Percentiles rank a stretch among this genome's conserved stretches.
Evolutionary conservation across 2,888 invertebrate species (phyloP).

Genomic region (Nemotelus pantherinus): DNA sequence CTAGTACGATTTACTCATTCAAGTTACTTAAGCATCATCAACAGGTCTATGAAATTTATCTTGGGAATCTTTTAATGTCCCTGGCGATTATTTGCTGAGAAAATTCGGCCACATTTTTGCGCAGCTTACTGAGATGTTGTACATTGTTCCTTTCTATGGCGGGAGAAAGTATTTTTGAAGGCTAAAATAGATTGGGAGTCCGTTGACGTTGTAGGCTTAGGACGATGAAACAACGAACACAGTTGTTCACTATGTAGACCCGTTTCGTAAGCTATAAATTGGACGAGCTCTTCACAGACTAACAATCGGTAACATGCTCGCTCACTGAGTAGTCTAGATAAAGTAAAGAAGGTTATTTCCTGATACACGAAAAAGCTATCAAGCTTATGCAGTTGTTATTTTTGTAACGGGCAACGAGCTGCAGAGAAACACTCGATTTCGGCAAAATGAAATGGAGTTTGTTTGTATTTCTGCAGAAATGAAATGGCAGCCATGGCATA

Average conservation of each 20-base stretch:
- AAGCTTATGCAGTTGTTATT: conserved; percentile 43
- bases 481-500: neutral
- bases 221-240: too few species aligned
- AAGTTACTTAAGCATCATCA: too few species aligned
- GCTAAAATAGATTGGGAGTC: too few species aligned
- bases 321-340: neutral
- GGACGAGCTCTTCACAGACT: neutral
- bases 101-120: too few species aligned
- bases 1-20: too few species aligned
- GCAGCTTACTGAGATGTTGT: too few species aligned
- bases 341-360: conserved; percentile 40
- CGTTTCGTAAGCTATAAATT: neutral
- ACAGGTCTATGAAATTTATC: too few species aligned
- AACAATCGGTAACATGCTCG: conserved; percentile 4
- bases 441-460: neutral
- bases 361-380: conserved; percentile 42
- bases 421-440: neutral
- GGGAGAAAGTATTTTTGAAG: too few species aligned
- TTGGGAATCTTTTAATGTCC: neutral
- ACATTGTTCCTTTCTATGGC: too few species aligned
- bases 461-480: conserved; percentile 7
- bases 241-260: neutral
- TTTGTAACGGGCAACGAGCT: conserved; percentile 3
- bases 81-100: neutral
- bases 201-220: too few species aligned